These are phyloP conservation scores for Girardinus metallicus DNA, from an alignment of 2,797 vertebrate genomes.

Conservation along the genomic window DNA sequence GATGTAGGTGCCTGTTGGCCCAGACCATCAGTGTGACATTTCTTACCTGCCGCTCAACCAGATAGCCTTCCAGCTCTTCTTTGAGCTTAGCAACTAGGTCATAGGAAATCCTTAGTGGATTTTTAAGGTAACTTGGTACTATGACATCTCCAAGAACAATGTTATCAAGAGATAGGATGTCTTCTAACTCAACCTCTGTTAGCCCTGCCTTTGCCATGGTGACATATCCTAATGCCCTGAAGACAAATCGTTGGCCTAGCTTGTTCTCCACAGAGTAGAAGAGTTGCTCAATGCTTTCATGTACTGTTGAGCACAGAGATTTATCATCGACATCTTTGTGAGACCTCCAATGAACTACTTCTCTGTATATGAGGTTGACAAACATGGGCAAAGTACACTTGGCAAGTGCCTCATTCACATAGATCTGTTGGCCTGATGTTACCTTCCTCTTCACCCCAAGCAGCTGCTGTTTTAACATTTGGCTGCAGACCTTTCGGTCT, in stretches of 20 bases:
- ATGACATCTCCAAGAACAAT: slow-evolving; percentile 91
- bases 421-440: slow-evolving; percentile 99
- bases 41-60: slow-evolving; percentile 95
- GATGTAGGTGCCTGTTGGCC: slow-evolving; percentile 98
- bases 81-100: slow-evolving; percentile 92
- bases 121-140: slow-evolving; percentile 85
- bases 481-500: slow-evolving; percentile 96
- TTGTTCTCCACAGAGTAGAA: slow-evolving; percentile 96
- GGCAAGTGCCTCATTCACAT: slow-evolving; percentile 96
- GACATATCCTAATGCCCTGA: slow-evolving; percentile 95
- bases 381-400: slow-evolving; percentile 99
- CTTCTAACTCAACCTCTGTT: slow-evolving; percentile 96
- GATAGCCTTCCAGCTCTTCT: slow-evolving; percentile 93
- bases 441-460: slow-evolving; percentile 95
- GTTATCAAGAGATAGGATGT: slow-evolving; percentile 96
- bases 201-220: slow-evolving; percentile 96
- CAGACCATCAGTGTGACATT: slow-evolving; percentile 95
- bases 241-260: slow-evolving; percentile 89
- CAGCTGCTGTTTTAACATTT: slow-evolving; percentile 97
- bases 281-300: slow-evolving; percentile 97
- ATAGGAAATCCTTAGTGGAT: slow-evolving; percentile 93
- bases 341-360: slow-evolving; percentile 95
- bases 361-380: slow-evolving; percentile 96
- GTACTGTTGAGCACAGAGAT: slow-evolving; percentile 94
- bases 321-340: slow-evolving; percentile 98